Conservation (phyloP, 2,888 invertebrate genomes). For the Malthinus flaveolus region DNA sequence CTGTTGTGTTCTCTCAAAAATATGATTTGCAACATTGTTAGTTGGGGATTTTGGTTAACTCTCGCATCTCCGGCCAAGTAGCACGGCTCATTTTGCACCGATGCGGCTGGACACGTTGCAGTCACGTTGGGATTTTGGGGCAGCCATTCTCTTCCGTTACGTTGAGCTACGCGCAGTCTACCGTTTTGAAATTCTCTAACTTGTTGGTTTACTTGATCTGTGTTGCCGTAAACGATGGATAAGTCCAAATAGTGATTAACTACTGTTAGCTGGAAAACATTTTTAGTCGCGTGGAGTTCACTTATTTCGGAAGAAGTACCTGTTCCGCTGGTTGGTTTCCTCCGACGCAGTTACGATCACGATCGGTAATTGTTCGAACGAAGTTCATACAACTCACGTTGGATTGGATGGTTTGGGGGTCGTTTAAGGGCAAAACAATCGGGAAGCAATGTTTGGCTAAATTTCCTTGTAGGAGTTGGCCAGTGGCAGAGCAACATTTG, state of each 20-base stretch:
- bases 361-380: conserved; percentile 69
- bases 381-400: conserved; percentile 73
- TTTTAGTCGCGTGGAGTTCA: conserved; percentile 4
- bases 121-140: conserved; percentile 71
- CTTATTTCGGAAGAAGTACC: no score
- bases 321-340: conserved; percentile 71
- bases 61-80: conserved; percentile 74
- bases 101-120: conserved; percentile 66
- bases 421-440: conserved; percentile 59
- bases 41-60: conserved; percentile 73
- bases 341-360: conserved; percentile 67
- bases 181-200: conserved; percentile 73
- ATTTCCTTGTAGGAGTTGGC: conserved; percentile 56
- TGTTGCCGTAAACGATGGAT: conserved; percentile 81
- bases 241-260: conserved; percentile 77
- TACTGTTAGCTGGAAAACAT: conserved; percentile 59
- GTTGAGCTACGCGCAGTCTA: conserved; percentile 64
- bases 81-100: conserved; percentile 67
- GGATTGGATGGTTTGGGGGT: conserved; percentile 59
- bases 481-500: conserved; percentile 65
- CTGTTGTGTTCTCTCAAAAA: conserved; percentile 76
- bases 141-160: conserved; percentile 71
- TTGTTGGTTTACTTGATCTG: conserved; percentile 63
- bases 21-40: conserved; percentile 69
- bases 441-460: conserved; percentile 59